These are phyloP conservation scores for Trochalopteron elliotii DNA, from an alignment of 2,113 vertebrate species.

Conservation along the genomic window DNA sequence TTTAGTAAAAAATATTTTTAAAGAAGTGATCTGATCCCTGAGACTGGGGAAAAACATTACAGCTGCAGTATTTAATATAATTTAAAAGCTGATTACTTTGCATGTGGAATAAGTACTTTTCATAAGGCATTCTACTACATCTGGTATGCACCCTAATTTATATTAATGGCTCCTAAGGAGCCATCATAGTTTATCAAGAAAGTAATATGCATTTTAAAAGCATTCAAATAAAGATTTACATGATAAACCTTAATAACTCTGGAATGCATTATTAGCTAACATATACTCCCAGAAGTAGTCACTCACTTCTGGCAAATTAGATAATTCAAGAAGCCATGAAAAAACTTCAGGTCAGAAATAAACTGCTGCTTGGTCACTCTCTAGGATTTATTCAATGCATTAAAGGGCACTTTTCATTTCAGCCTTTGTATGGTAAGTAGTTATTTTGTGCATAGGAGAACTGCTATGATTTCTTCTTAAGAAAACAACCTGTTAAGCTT, in stretches of 20 bases:
- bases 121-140: background rate
- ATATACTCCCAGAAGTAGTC: slow-evolving; percentile 2
- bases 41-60: background rate
- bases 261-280: slow-evolving; percentile 14
- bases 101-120: slow-evolving; percentile 7
- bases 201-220: slow-evolving; percentile 55
- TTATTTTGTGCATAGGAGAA: background rate
- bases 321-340: slow-evolving; percentile 20
- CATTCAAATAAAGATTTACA: slow-evolving; percentile 44
- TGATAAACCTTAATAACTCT: slow-evolving; percentile 24
- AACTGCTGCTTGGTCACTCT: background rate
- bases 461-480: background rate
- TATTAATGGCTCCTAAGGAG: slow-evolving; percentile 40
- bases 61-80: slow-evolving; percentile 26
- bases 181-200: slow-evolving; percentile 46
- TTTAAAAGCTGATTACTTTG: slow-evolving; percentile 39
- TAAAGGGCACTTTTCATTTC: background rate
- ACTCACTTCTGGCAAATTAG: slow-evolving; percentile 35
- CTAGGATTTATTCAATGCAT: background rate
- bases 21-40: background rate
- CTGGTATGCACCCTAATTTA: background rate
- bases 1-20: background rate
- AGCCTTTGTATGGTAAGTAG: background rate
- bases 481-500: slow-evolving; percentile 29
- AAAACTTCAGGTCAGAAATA: background rate